phyloP scores from a whole-genome alignment of 2,888 invertebrate species.

The Euzetes globulus region DNA sequence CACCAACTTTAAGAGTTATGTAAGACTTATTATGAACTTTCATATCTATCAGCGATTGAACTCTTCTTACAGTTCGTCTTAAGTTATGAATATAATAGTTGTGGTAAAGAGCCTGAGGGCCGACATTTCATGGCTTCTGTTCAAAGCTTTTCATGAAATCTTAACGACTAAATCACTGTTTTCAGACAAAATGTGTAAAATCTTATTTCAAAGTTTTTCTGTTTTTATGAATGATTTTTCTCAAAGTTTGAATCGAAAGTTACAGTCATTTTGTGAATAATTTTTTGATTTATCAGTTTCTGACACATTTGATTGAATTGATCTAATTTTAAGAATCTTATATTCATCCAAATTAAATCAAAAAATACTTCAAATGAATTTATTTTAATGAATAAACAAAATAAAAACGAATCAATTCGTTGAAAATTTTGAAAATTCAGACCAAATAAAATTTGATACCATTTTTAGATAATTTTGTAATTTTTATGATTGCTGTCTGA shows the following conservation, averaged over 20 bases:
- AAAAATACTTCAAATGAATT: too few relatives aligned
- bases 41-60: not conserved
- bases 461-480: not conserved
- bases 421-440: too few relatives aligned
- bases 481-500: too few relatives aligned
- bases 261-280: not conserved
- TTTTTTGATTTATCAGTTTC: too few relatives aligned
- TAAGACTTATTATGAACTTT: not conserved
- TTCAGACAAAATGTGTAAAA: not conserved
- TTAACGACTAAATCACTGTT: not conserved
- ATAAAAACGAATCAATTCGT: too few relatives aligned
- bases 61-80: not conserved
- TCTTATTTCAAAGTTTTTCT: not conserved
- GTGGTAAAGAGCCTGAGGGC: slow-evolving; percentile 1
- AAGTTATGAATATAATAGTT: not conserved
- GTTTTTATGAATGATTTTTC: not conserved
- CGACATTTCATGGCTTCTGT: not conserved
- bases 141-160: not conserved
- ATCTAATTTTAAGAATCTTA: not conserved
- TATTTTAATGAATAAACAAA: too few relatives aligned
- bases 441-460: too few relatives aligned
- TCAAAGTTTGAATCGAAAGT: not conserved
- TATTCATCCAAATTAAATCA: not conserved
- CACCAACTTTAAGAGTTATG: not conserved
- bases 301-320: not conserved